Percentiles rank a stretch among this genome's conserved stretches.
Evolutionary conservation across 2,888 invertebrate species (phyloP).

Genomic region (Drosophila pseudotalamancana): DNA sequence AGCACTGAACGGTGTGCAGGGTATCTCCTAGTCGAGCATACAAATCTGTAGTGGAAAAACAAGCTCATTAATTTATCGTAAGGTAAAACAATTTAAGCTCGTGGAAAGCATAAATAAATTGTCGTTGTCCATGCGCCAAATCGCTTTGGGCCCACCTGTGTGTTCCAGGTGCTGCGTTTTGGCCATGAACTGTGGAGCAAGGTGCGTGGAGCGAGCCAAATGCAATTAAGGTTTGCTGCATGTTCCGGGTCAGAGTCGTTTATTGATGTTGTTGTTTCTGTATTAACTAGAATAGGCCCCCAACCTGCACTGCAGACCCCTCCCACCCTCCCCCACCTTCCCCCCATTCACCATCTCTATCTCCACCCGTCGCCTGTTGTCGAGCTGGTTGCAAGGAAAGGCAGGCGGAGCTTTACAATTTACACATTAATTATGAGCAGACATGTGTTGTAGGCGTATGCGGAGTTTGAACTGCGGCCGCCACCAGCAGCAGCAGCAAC

Average conservation of each 20-base stretch:
- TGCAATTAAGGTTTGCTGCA: slow-evolving; percentile 72
- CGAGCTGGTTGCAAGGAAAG: slow-evolving; percentile 59
- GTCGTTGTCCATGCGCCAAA: slow-evolving; percentile 37
- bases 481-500: slow-evolving; percentile 1
- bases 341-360: too few species aligned
- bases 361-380: slow-evolving; percentile 54
- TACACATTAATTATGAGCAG: slow-evolving; percentile 81
- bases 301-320: too few species aligned
- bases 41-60: not conserved
- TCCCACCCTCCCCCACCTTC: not conserved
- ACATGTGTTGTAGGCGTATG: slow-evolving; percentile 78
- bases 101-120: slow-evolving; percentile 52
- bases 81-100: slow-evolving; percentile 46
- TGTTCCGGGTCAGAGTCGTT: slow-evolving; percentile 54
- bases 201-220: slow-evolving; percentile 29
- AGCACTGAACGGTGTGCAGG: too few species aligned
- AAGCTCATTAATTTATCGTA: slow-evolving; percentile 31
- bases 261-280: slow-evolving; percentile 59
- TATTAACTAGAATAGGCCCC: slow-evolving; percentile 62
- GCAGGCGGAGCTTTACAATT: slow-evolving; percentile 75
- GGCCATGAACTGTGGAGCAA: slow-evolving; percentile 16
- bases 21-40: too few species aligned
- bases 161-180: slow-evolving; percentile 40
- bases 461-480: slow-evolving; percentile 19
- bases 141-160: slow-evolving; percentile 39